Base-by-base conservation (phyloP, 2,888 invertebrate genomes). In the Caenorhabditis panamensis region DNA sequence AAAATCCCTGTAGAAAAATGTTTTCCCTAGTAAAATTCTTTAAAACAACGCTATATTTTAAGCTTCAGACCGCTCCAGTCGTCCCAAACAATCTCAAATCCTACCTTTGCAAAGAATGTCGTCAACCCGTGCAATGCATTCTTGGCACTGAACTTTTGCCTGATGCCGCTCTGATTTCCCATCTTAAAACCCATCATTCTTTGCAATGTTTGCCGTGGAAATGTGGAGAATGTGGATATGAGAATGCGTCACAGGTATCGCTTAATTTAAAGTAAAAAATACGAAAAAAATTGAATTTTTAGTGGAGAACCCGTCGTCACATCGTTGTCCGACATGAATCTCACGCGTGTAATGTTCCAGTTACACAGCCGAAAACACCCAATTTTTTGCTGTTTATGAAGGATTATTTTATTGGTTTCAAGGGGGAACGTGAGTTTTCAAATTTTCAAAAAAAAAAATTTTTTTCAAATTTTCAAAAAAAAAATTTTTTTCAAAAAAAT, bases 231-330 rank as follows among this genome's bases (percentile, higher is more conserved):
- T 76, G 76, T 51, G 66, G 54, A 13, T 76, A 44, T 1, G 22
- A 20, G 36, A 68, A 66, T 56, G 11, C 54, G 1, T 18, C 24
- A 4, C 44, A 71, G 62, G 68, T 69, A 22, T 6, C 5, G 31
- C 31, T 31, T 31, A 9, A 31, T 6, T 6, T 6, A 31, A 31
- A 6, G 31, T 4, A 9, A 6, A 9, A 9, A 31, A 31, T 31
- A 6, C 31, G 4, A 31, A 9, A 31, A 31, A 31, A 31, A 31
- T 31, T 31, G 31, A 31, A 31, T 44, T 76, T 76, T 20, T 58
- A 77, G 69, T 78, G 54, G 64, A 78, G 71, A 61, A 66, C 71
- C 26, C 78, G 78, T 24, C 44, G 58, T 22, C 78, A 78, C 54
- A 78, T 78, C 20, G 28, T 24, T 2, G 28, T 63, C 22, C 59